phyloP scores from a whole-genome alignment of 2,113 vertebrate species.

The Microtus ochrogaster region DNA sequence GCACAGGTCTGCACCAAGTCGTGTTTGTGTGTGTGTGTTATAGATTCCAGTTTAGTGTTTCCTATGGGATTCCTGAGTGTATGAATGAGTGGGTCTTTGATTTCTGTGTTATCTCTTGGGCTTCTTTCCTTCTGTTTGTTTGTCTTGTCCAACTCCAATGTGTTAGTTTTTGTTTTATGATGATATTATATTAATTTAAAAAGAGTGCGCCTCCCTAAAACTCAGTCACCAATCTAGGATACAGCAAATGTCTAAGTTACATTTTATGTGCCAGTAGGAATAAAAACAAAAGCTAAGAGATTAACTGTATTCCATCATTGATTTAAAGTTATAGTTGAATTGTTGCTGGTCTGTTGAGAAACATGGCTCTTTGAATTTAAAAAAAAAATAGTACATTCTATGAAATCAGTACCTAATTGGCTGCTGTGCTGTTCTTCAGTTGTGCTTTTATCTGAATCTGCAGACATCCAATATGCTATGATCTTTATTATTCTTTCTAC shows the following conservation, averaged over 20 bases:
- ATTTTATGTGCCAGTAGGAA: neutral
- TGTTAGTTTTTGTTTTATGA: neutral
- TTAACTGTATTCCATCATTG: neutral
- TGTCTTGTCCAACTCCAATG: neutral
- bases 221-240: neutral
- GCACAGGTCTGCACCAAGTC: neutral
- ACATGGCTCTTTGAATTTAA: neutral
- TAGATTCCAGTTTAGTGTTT: neutral
- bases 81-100: neutral
- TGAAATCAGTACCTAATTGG: neutral
- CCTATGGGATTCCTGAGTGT: neutral
- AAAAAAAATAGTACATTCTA: neutral
- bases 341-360: neutral
- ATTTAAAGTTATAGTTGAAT: neutral
- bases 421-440: neutral
- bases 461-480: neutral
- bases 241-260: neutral
- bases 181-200: neutral
- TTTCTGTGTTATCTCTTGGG: neutral
- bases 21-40: neutral
- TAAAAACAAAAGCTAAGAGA: neutral
- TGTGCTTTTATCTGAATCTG: neutral
- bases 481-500: neutral
- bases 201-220: neutral
- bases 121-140: neutral